These are phyloP conservation scores for Rhopalosiphum maidis DNA, from an alignment of 1,140 invertebrate species.

Conservation along the genomic window DNA sequence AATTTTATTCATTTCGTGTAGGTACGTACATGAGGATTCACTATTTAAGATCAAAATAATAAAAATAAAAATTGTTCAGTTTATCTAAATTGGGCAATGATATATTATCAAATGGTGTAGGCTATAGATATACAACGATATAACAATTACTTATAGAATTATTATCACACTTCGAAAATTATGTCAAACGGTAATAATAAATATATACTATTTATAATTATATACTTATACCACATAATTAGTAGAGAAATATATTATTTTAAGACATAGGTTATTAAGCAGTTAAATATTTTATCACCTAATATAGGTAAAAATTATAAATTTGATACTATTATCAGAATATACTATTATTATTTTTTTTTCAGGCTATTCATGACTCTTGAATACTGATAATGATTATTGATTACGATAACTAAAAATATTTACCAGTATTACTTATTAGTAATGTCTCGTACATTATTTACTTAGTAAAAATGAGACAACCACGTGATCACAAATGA, in stretches of 20 bases:
- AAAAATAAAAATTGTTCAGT: neutral
- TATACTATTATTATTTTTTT: neutral
- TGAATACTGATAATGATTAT: neutral
- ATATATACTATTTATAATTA: neutral
- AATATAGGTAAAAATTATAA: neutral
- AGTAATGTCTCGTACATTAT: neutral
- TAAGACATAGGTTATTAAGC: neutral
- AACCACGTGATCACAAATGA: neutral
- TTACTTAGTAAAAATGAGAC: neutral
- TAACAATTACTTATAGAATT: neutral
- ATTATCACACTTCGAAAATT: neutral
- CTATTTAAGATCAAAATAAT: neutral
- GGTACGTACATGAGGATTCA: neutral
- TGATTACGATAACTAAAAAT: neutral
- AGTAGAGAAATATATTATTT: neutral
- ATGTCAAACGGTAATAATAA: neutral
- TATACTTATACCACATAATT: neutral
- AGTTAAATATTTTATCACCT: neutral
- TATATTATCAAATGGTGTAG: neutral
- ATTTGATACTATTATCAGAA: neutral
- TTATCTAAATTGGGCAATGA: neutral
- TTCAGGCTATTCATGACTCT: neutral
- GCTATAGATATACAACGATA: neutral
- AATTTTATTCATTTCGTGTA: neutral
- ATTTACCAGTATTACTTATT: neutral